Evolutionary conservation across 2,113 vertebrate genomes (phyloP).

Genomic region (Etia nguti): DNA sequence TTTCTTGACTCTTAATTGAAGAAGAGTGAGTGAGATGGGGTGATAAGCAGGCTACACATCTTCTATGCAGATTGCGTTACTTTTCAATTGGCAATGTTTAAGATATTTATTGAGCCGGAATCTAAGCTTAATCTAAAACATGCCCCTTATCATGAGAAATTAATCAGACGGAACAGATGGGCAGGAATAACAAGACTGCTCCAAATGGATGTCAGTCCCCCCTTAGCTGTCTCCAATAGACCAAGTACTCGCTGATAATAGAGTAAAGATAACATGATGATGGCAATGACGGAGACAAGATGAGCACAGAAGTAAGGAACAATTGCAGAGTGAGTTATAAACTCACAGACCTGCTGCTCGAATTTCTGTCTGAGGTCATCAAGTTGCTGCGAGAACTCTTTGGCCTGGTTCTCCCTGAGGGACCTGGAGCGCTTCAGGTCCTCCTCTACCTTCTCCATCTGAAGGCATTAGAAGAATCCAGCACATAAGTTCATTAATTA

Average conservation of each 20-base stretch:
- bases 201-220: slow-evolving; percentile 7
- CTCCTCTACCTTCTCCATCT: slow-evolving; percentile 91
- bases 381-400: slow-evolving; percentile 84
- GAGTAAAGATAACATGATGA: not conserved
- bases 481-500: not conserved
- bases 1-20: slow-evolving; percentile 40
- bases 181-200: slow-evolving; percentile 29
- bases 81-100: slow-evolving; percentile 40
- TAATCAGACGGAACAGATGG: slow-evolving; percentile 44
- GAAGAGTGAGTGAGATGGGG: slow-evolving; percentile 17
- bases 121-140: slow-evolving; percentile 44
- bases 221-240: not conserved
- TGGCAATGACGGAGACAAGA: not conserved
- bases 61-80: slow-evolving; percentile 30
- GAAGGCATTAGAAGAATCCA: slow-evolving; percentile 14
- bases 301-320: not conserved
- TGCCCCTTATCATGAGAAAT: slow-evolving; percentile 35
- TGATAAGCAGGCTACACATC: slow-evolving; percentile 14
- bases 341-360: slow-evolving; percentile 83
- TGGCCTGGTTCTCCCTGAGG: slow-evolving; percentile 85
- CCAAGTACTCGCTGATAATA: not conserved
- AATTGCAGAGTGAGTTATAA: not conserved
- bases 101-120: slow-evolving; percentile 30
- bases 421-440: slow-evolving; percentile 85
- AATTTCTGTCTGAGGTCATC: slow-evolving; percentile 79